Evolutionary conservation across 2,888 invertebrate genomes (phyloP).

Genomic region (Aspidiotus rigidus): DNA sequence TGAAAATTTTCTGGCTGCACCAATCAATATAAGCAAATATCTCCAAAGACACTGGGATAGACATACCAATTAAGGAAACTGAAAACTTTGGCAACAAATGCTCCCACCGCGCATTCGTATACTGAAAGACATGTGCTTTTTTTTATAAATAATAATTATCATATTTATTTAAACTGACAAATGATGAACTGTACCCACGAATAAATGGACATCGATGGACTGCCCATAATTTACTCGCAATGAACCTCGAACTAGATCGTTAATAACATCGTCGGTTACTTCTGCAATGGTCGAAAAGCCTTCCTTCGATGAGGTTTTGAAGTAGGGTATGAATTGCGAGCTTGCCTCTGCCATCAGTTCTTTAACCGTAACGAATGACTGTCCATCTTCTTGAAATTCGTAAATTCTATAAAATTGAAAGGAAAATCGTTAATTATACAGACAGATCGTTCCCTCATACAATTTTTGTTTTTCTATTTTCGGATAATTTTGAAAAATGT

Average conservation of each 20-base stretch:
- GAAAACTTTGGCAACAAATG: no score
- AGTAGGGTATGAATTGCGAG: slow-evolving; percentile 45
- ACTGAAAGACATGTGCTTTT: no score
- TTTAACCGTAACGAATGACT: slow-evolving; percentile 47
- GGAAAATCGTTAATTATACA: no score
- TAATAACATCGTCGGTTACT: slow-evolving; percentile 46
- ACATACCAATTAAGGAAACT: no score
- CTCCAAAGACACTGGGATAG: no score
- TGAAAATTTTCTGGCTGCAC: no score
- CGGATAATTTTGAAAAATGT: no score
- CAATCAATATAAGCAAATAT: no score
- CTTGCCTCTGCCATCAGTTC: slow-evolving; percentile 49
- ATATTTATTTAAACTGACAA: background rate
- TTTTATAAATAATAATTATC: no score
- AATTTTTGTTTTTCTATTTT: no score
- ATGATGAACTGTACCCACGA: slow-evolving; percentile 46
- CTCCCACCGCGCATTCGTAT: no score
- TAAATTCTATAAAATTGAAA: slow-evolving; percentile 47
- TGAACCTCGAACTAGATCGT: slow-evolving; percentile 50
- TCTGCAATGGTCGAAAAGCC: slow-evolving; percentile 44
- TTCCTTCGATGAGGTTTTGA: slow-evolving; percentile 43
- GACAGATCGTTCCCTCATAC: no score
- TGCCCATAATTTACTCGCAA: slow-evolving; percentile 55
- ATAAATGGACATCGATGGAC: slow-evolving; percentile 47
- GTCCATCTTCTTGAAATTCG: slow-evolving; percentile 46